These are phyloP conservation scores for Pardosa pseudoannulata DNA, from an alignment of 2,888 invertebrate genomes.

Conservation along the genomic window DNA sequence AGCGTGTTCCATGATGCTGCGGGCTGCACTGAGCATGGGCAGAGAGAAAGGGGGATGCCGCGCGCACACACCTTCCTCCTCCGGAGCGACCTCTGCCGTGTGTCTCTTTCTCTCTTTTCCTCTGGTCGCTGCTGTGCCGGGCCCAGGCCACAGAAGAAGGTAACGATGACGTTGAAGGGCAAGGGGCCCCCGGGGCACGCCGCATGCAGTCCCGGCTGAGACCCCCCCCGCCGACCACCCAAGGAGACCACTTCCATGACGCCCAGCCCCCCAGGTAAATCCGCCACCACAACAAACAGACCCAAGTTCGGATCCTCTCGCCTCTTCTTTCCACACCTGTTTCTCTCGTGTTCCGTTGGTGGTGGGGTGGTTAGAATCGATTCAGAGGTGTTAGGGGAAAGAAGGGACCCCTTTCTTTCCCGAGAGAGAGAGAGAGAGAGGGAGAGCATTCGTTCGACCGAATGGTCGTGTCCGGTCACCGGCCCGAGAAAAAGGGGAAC, in stretches of 20 bases:
- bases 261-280: constrained; percentile 56
- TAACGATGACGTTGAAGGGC: constrained; percentile 50
- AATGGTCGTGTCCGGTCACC: constrained; percentile 32
- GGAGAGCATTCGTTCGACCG: constrained; percentile 34
- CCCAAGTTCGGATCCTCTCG: too few species aligned
- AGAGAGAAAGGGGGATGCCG: constrained; percentile 14
- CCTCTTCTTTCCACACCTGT: not conserved
- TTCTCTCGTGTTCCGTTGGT: too few species aligned
- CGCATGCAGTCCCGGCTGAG: constrained; percentile 59
- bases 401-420: not conserved
- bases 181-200: constrained; percentile 65
- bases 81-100: constrained; percentile 16
- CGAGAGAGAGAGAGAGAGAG: constrained; percentile 9
- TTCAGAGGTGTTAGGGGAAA: not conserved
- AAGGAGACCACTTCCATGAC: constrained; percentile 51
- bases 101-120: not conserved
- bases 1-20: constrained; percentile 43
- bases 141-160: constrained; percentile 33
- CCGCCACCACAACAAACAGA: too few species aligned
- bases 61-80: constrained; percentile 16
- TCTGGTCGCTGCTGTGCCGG: too few species aligned
- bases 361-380: too few species aligned
- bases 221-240: constrained; percentile 17
- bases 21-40: constrained; percentile 48
- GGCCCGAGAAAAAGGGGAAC: too few species aligned